Evolutionary conservation across 2,797 vertebrate species (phyloP), one percentile per base, ranked within the genome.

Genomic region (Aeoliscus strigatus): DNA sequence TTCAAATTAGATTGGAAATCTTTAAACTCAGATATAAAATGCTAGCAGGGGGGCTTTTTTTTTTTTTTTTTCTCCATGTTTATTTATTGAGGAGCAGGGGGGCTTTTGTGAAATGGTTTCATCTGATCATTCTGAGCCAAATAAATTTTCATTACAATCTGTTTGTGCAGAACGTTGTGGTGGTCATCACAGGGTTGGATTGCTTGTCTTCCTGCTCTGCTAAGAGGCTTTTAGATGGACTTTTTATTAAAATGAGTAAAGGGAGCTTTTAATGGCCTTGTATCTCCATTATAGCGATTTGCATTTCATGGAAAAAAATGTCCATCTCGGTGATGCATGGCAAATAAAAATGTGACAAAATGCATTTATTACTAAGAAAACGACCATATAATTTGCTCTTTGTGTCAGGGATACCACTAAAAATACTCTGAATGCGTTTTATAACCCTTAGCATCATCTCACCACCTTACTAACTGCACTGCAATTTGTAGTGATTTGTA

Each of bases 201-300:
- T 39, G 3, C 31, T 51, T 40, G 6, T 25, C 5, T 6, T 9
- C 8, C 24, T 9, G 5, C 8, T 8, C 27, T 24, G 13, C 39
- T 57, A 45, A 50, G 16, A 42, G 14, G 2, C 23, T 11, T 1
- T 51, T 51, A 32, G 23, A 16, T 30, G 35, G 33, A 40, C 21
- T 43, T 38, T 57, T 42, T 46, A 54, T 59, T 57, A 34, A 58
- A 66, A 45, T 41, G 26, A 74, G 49, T 44, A 32, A 59, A 61
- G 38, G 36, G 4, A 16, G 45, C 33, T 34, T 49, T 31, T 23
- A 29, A 41, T 42, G 34, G 17, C 25, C 18, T 48, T 33, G 14
- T 47, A 37, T 60, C 44, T 62, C 56, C 54, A 52, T 46, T 57
- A 42, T 27, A 41, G 11, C 62, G 51, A 66, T 59, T 67, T 52